Percentiles rank a stretch among this genome's conserved stretches.
These are phyloP conservation scores for Chiroxiphia lanceolata DNA, from an alignment of 2,797 vertebrate species.

Conservation along the genomic window DNA sequence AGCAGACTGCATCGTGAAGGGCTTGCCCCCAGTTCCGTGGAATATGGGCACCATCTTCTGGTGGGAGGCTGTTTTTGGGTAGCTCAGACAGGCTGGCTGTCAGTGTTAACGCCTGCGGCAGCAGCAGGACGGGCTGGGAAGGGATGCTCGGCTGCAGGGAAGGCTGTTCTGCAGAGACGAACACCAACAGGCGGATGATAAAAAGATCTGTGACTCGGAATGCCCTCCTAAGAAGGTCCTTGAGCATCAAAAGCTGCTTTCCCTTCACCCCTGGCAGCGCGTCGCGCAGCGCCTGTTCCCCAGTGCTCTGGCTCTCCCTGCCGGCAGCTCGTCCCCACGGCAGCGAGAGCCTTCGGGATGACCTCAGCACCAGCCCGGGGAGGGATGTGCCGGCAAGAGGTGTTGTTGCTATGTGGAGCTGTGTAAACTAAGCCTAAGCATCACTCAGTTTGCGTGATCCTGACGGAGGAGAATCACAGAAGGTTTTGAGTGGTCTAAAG, in stretches of 20 bases:
- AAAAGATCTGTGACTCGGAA: neutral
- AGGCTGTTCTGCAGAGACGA: neutral
- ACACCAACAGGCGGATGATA: rapidly evolving
- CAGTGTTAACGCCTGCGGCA: rapidly evolving
- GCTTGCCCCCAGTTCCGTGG: neutral
- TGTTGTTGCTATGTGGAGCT: no score
- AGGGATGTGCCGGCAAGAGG: rapidly evolving
- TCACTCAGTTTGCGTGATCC: rapidly evolving
- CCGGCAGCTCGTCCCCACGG: neutral
- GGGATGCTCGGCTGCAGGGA: neutral
- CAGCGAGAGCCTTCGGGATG: neutral
- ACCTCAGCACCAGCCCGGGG: neutral
- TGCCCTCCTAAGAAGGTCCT: neutral
- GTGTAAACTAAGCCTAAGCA: rapidly evolving
- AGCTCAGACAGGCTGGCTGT: neutral
- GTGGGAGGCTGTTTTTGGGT: neutral
- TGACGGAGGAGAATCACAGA: neutral
- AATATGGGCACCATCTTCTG: slow-evolving; percentile 30
- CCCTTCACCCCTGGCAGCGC: neutral
- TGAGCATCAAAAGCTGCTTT: neutral
- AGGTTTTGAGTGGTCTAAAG: neutral
- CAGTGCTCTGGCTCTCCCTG: slow-evolving; percentile 32
- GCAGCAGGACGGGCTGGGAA: neutral
- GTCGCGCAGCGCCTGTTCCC: rapidly evolving
- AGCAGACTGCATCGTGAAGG: rapidly evolving